Evolutionary conservation across 2,113 vertebrate genomes (phyloP).

Genomic region (Ahaetulla prasina): DNA sequence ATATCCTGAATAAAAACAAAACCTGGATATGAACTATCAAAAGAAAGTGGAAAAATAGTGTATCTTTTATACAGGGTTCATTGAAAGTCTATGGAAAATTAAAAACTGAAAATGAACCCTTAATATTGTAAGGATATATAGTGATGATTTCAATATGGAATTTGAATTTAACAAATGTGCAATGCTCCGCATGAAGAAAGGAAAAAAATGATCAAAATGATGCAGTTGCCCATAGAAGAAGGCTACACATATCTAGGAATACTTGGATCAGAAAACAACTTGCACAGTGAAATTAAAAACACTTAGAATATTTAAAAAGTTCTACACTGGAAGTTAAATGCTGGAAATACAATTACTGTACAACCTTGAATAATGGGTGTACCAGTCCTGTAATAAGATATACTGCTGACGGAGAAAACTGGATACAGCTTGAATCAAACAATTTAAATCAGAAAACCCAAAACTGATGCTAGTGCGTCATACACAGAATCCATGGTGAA

Average conservation of each 20-base stretch:
- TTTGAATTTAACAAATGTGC: not conserved
- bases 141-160: not conserved
- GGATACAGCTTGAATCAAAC: not conserved
- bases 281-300: not conserved
- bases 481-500: not conserved
- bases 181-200: not conserved
- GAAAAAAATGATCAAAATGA: not conserved
- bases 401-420: not conserved
- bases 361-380: not conserved
- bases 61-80: not conserved
- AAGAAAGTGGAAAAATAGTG: not conserved
- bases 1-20: not conserved
- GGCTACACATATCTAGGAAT: not conserved
- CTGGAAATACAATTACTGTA: not conserved
- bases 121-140: not conserved
- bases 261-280: not conserved
- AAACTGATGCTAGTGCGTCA: not conserved
- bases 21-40: not conserved
- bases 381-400: not conserved
- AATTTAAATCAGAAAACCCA: not conserved
- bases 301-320: not conserved
- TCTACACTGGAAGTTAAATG: not conserved
- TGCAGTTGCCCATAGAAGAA: not conserved
- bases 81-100: not conserved
- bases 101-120: not conserved